phyloP scores from a whole-genome alignment of 2,797 vertebrate species.

The Momotus momota region DNA sequence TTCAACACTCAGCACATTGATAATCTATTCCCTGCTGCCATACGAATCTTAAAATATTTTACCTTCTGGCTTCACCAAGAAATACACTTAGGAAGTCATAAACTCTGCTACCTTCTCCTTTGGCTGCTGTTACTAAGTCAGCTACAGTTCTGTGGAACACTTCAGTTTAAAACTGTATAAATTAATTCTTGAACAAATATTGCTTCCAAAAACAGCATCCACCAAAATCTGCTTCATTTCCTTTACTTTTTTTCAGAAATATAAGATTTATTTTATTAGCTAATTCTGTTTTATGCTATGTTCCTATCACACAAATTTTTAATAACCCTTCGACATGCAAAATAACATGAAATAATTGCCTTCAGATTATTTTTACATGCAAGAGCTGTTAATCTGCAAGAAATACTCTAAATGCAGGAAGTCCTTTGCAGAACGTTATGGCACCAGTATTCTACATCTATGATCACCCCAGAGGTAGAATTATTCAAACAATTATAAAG shows the following conservation, averaged over 20 bases:
- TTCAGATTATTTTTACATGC: not conserved
- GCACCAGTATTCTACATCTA: not conserved
- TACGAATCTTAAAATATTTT: not conserved
- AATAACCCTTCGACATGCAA: not conserved
- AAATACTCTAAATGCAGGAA: not conserved
- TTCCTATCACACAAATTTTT: not conserved
- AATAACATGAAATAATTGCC: not conserved
- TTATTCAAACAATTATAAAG: not conserved
- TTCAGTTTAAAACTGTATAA: not conserved
- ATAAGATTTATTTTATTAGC: not conserved
- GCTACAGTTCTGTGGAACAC: not conserved
- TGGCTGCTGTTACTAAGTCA: not conserved
- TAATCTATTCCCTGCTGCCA: not conserved
- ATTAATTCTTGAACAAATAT: not conserved
- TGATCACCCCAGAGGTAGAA: not conserved
- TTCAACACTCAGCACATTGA: not conserved
- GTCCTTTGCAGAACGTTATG: not conserved
- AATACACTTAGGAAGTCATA: not conserved
- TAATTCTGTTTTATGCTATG: not conserved
- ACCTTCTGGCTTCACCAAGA: not conserved
- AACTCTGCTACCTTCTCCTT: not conserved
- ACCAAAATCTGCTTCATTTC: not conserved
- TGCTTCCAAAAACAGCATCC: not conserved
- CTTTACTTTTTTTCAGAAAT: not conserved
- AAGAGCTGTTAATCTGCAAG: not conserved